Base-by-base conservation (phyloP, 1,140 invertebrate genomes). In the Drosophila pallidifrons region DNA sequence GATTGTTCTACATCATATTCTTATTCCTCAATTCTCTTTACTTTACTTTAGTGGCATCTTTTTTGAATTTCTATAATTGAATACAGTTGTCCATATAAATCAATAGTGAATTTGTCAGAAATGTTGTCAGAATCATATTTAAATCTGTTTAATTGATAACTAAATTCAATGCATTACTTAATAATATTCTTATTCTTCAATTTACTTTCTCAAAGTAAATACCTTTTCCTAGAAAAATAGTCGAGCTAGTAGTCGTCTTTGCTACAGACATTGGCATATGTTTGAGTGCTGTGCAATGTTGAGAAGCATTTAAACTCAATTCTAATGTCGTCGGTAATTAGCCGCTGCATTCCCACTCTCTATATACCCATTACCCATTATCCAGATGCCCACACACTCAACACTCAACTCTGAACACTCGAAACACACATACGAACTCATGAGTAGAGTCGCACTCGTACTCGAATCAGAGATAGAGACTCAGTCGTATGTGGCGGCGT, bases 301-400 rank as follows among this genome's bases (percentile, higher is more conserved):
- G 41, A 43, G 41, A n/a, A 43, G 16, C 28, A 67, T 68, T 73
- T 54, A 54, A 68, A 16, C 55, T 41, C 65, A 52, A 54, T 74
- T 74, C 57, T 59, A 68, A 68, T 68, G 71, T 20, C 38, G 71
- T 20, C 38, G 11, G 64, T 74, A 74, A 74, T 74, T 74, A 74
- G 64, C 71, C 41, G 41, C 51, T 63, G 1, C 20, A 64, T n/a
- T 30, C 5, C 32, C 41, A 63, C 10, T 10, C 41, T 10, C 16
- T 25, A 5, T 32, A 38, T 32, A 51, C 20, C 10, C 46, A 30
- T 28, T 43, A 13, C 41, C 41, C 41, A 43, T 43, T 43, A 13
- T 41, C 38, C 38, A 41, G 38, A 3, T n/a, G 38, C 38, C 38
- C 45, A 38, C 60, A 35, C 3, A 63, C 32, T 8, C 28, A 7